A percentile compares a stretch with the other conserved stretches of the same genome.
phyloP scores from a whole-genome alignment of 2,113 vertebrate genomes.

The Protomyctophum bolini region DNA sequence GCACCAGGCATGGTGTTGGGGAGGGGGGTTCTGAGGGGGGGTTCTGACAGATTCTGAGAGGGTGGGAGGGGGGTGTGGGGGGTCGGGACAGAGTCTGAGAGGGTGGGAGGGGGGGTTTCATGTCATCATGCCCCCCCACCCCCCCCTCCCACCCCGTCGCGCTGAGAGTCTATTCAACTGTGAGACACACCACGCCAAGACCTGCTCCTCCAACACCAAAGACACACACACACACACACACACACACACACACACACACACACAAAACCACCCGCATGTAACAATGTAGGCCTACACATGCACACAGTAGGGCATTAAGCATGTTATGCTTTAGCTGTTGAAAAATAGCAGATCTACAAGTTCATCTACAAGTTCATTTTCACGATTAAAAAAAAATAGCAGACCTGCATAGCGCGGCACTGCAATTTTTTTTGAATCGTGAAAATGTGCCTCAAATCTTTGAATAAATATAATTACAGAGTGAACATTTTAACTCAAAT shows the following conservation, averaged over 20 bases:
- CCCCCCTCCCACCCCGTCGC: conserved; percentile 68
- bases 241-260: conserved; percentile 1
- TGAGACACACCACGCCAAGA: conserved; percentile 62
- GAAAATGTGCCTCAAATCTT: too few relatives aligned
- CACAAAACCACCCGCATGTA: too few relatives aligned
- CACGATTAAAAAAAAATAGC: too few relatives aligned
- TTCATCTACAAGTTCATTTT: too few relatives aligned
- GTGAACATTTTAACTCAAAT: too few relatives aligned
- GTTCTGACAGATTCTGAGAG: conserved; percentile 41
- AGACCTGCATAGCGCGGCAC: too few relatives aligned
- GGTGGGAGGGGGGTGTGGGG: conserved; percentile 12
- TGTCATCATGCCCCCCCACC: conserved; percentile 66
- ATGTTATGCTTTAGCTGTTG: too few relatives aligned
- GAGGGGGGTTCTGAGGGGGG: conserved; percentile 6
- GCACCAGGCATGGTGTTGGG: conserved; percentile 26
- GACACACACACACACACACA: neutral
- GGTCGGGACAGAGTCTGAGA: conserved; percentile 42
- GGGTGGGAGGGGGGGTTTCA: conserved; percentile 23
- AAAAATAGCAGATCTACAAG: too few relatives aligned
- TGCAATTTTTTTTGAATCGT: too few relatives aligned
- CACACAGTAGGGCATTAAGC: too few relatives aligned
- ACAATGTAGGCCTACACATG: too few relatives aligned
- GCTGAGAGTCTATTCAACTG: conserved; percentile 77
- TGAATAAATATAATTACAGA: too few relatives aligned
- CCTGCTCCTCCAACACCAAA: conserved; percentile 40